phyloP scores from a whole-genome alignment of 2,797 vertebrate genomes.

The Alectoris magna region DNA sequence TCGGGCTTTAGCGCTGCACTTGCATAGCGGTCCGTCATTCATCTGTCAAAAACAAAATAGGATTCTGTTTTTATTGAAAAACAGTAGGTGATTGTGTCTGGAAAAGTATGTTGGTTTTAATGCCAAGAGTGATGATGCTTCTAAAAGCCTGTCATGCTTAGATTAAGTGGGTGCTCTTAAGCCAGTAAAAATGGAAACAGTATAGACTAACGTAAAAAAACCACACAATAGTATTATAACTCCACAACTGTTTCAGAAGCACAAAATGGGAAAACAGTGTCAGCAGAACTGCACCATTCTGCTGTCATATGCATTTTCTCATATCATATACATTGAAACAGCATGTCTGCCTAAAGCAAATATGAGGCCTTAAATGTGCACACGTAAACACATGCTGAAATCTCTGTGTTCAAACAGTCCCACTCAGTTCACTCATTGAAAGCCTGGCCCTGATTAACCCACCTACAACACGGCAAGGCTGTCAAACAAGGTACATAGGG shows the following conservation, averaged over 20 bases:
- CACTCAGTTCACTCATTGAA: not conserved
- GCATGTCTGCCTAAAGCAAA: not conserved
- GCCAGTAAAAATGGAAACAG: slow-evolving; percentile 64
- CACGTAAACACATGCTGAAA: not conserved
- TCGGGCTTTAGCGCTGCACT: slow-evolving; percentile 96
- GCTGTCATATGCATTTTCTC: not conserved
- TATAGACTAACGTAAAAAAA: slow-evolving; percentile 17
- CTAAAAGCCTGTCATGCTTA: slow-evolving; percentile 65
- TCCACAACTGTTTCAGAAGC: slow-evolving; percentile 22
- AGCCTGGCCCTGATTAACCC: not conserved
- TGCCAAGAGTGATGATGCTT: slow-evolving; percentile 33
- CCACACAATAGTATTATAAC: not conserved
- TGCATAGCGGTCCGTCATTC: slow-evolving; percentile 98
- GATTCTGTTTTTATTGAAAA: slow-evolving; percentile 51
- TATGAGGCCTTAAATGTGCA: not conserved
- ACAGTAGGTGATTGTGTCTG: not conserved
- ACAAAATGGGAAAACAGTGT: slow-evolving; percentile 10
- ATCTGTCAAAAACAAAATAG: slow-evolving; percentile 84
- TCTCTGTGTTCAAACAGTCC: not conserved
- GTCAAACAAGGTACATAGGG: not conserved
- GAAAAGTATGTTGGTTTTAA: slow-evolving; percentile 59
- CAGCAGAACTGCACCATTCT: not conserved
- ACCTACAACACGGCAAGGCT: not conserved
- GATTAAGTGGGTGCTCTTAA: slow-evolving; percentile 71
- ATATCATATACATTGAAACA: not conserved